Conservation (phyloP, 2,888 invertebrate species). For the Lasioglossum leucozonium region DNA sequence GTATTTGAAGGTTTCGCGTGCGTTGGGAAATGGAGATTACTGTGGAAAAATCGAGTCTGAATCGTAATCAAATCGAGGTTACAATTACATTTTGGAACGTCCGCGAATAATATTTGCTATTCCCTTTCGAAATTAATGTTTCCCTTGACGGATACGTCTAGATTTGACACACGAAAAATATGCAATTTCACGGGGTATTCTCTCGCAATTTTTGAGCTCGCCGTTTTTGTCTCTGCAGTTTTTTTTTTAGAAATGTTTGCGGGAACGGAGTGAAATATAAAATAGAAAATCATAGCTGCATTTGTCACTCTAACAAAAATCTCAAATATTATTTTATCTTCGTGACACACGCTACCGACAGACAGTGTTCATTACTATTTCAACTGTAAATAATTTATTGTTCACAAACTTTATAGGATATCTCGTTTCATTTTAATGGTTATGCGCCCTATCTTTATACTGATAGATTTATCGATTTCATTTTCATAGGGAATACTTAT, state of each 20-base stretch:
- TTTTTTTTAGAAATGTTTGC: not conserved
- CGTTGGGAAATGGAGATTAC: not conserved
- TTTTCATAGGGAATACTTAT: not conserved
- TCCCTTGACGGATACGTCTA: not conserved
- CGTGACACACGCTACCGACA: not conserved
- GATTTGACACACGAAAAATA: not conserved
- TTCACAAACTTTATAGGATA: not conserved
- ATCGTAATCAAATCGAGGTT: conserved; percentile 12
- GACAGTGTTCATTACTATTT: not conserved
- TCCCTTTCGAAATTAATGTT: conserved; percentile 31
- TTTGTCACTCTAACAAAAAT: not conserved
- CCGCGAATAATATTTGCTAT: not conserved
- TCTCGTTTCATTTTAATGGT: not conserved
- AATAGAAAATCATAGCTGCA: conserved; percentile 10
- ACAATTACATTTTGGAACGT: conserved; percentile 29
- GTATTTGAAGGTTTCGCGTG: not conserved
- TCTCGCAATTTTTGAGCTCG: not conserved
- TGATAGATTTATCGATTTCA: not conserved
- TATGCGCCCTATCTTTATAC: not conserved
- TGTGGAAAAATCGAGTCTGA: not conserved
- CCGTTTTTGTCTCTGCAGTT: not conserved
- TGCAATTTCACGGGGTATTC: not conserved
- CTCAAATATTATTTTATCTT: not conserved
- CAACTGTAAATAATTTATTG: not conserved
- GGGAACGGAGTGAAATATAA: not conserved